Evolutionary conservation across 2,888 invertebrate species (phyloP).

Genomic region (Autographa pulchrina): DNA sequence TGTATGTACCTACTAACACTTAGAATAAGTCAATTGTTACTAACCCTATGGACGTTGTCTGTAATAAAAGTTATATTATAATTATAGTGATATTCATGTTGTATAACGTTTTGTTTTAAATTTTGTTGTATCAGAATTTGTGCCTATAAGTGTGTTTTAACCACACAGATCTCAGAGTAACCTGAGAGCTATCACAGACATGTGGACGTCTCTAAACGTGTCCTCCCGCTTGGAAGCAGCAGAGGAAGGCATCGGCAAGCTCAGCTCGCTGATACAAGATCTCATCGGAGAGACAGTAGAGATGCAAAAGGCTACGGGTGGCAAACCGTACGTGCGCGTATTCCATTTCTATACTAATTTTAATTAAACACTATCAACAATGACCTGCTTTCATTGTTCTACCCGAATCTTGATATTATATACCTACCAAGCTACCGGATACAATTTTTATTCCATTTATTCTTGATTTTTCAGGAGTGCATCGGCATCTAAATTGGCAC

Average conservation of each 20-base stretch:
- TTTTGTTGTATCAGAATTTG: too few relatives aligned
- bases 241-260: constrained; percentile 90
- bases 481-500: not conserved
- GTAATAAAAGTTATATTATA: too few relatives aligned
- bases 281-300: constrained; percentile 80
- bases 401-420: too few relatives aligned
- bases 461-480: constrained; percentile 16
- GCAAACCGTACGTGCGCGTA: constrained; percentile 23
- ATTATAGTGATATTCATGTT: not conserved
- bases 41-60: too few relatives aligned
- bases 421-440: too few relatives aligned
- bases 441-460: not conserved
- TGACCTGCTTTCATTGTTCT: not conserved
- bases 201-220: constrained; percentile 91
- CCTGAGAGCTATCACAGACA: constrained; percentile 88
- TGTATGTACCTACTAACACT: too few relatives aligned
- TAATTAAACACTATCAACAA: not conserved
- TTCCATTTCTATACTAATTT: not conserved
- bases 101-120: too few relatives aligned
- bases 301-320: constrained; percentile 57
- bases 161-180: constrained; percentile 80
- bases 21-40: too few relatives aligned
- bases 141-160: not conserved
- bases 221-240: constrained; percentile 91
- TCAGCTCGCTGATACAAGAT: constrained; percentile 90